Conservation (phyloP, 2,888 invertebrate species). For the Tetragnatha montana region DNA sequence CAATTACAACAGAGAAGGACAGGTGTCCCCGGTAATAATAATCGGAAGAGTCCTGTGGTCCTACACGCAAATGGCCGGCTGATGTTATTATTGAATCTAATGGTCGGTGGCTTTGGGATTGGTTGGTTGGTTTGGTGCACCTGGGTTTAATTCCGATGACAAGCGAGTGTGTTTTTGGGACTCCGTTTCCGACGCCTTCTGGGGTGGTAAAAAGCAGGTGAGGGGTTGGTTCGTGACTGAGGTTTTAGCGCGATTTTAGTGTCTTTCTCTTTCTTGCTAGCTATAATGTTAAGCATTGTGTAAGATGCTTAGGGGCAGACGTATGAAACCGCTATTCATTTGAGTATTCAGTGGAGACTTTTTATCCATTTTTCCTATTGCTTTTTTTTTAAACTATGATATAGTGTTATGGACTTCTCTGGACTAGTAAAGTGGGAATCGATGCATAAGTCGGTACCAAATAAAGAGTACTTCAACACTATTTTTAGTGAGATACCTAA, state of each 20-base stretch:
- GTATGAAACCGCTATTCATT: not conserved
- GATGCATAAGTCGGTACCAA: too few relatives aligned
- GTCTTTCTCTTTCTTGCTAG: not conserved
- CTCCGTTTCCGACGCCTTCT: not conserved
- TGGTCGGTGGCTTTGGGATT: conserved; percentile 18
- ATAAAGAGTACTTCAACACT: too few relatives aligned
- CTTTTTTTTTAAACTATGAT: too few relatives aligned
- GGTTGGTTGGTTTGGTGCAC: not conserved
- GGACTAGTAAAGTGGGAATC: too few relatives aligned
- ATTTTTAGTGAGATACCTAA: too few relatives aligned
- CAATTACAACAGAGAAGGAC: conserved; percentile 18
- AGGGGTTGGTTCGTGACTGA: not conserved
- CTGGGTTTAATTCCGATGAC: conserved; percentile 5
- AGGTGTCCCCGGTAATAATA: conserved; percentile 15
- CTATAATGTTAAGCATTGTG: too few relatives aligned
- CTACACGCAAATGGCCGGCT: conserved; percentile 31
- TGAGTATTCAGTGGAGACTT: not conserved
- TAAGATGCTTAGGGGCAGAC: too few relatives aligned
- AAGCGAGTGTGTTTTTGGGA: not conserved
- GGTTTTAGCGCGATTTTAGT: not conserved
- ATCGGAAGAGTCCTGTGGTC: not conserved
- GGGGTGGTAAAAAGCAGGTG: not conserved
- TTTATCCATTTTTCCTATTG: not conserved
- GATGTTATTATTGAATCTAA: conserved; percentile 29
- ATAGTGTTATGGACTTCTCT: too few relatives aligned